These are phyloP conservation scores for Brachionus calyciflorus DNA, from an alignment of 1,140 invertebrate genomes.

Conservation along the genomic window DNA sequence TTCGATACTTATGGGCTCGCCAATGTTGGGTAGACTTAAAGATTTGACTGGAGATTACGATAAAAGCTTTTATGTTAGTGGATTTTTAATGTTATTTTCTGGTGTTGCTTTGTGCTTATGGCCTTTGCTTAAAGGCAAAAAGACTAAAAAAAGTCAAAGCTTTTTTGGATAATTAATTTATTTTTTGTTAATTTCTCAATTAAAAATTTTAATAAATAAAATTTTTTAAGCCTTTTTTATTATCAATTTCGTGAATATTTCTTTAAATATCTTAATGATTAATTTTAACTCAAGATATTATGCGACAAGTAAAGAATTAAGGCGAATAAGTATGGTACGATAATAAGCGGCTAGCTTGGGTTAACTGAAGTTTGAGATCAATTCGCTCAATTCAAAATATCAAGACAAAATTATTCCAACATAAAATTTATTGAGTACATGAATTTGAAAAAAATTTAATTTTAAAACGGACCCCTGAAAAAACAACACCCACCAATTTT, in stretches of 20 bases:
- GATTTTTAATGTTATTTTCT: conserved; percentile 32
- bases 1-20: conserved; percentile 76
- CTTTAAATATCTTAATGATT: no score
- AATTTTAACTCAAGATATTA: no score
- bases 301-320: no score
- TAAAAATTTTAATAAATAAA: neutral
- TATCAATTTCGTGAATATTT: neutral
- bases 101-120: neutral
- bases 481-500: no score
- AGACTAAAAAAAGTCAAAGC: neutral
- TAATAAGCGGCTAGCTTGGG: no score
- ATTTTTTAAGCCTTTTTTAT: neutral
- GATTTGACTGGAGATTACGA: conserved; percentile 27
- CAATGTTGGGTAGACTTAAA: conserved; percentile 54
- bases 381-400: no score
- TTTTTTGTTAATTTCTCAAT: neutral
- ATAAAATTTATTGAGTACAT: no score
- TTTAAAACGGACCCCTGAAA: no score
- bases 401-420: no score
- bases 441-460: no score
- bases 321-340: no score
- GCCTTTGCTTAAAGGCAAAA: neutral
- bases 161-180: neutral
- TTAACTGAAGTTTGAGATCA: no score
- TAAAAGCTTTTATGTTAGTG: conserved; percentile 3